Evolutionary conservation across 2,888 invertebrate genomes (phyloP), one percentile per base, ranked within the genome.

Genomic region (Drosophila kambysellisi): DNA sequence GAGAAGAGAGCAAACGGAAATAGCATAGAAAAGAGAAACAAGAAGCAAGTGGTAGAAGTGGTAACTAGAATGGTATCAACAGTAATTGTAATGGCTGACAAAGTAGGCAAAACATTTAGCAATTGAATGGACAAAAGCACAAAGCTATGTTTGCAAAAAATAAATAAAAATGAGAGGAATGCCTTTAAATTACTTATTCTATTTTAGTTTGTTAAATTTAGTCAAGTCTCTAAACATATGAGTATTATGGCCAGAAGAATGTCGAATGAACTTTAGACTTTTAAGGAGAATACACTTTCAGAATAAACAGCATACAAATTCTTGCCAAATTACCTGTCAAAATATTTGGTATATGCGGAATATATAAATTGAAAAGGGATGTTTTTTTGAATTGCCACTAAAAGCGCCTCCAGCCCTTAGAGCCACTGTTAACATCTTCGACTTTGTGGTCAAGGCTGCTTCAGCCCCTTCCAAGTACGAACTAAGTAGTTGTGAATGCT

Each of bases 41-140:
- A n/a, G 29, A 56, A 39, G 50, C 59, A 66, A 74, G 69, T 66
- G 69, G 54, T 20, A 39, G 25, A 43, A 59, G 61, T 70, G 63
- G 59, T 64, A 59, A 61, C 65, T 69, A 64, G 57, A 69, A 68
- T 64, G 64, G 46, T 56, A 54, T 33, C 39, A 58, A 65, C 68
- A 71, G 72, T 79, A 88, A 85, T 83, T 71, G 76, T 82, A 85
- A 88, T 71, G 60, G 67, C 69, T 57, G 59, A 75, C 86, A 82
- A 85, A 88, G 83, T 85, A 77, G 77, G 81, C 71, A 79, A 85
- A 74, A 73, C 83, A 74, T 74, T 88, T 82, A 82, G 60, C 74
- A 76, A 65, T 68, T 68, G 65, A 79, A 76, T 60, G 75, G 72
- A 74, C 53, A 32, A 15, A 46, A 39, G 12, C 33, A 20, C 20